Conservation (phyloP, 2,797 vertebrate genomes). For the Acomys russatus region DNA sequence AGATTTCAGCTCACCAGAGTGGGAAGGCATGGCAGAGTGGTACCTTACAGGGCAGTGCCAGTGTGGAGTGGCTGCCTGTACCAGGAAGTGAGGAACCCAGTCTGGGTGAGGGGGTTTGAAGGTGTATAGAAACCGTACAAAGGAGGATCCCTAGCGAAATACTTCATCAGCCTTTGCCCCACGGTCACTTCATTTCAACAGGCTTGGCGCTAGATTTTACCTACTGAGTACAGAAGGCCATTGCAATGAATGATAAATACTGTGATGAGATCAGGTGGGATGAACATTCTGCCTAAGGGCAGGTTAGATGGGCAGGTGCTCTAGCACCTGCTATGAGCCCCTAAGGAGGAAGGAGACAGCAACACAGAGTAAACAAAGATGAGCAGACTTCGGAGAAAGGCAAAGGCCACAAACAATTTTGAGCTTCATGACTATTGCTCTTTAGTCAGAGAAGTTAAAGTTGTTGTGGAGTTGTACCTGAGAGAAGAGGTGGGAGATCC, state of each 20-base stretch:
- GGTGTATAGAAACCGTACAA: not conserved
- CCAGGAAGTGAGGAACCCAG: not conserved
- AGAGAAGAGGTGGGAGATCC: not conserved
- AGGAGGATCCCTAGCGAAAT: not conserved
- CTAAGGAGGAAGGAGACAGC: not conserved
- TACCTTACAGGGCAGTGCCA: not conserved
- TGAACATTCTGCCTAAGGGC: not conserved
- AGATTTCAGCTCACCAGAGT: not conserved
- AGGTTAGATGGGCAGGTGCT: not conserved
- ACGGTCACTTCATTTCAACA: not conserved
- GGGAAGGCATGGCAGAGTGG: not conserved
- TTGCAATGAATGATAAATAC: not conserved
- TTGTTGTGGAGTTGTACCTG: not conserved
- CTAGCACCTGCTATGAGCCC: not conserved
- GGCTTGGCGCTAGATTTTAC: not conserved
- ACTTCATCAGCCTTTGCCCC: not conserved
- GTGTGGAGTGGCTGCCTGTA: too few species aligned
- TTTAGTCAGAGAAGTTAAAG: not conserved
- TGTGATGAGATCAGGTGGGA: not conserved
- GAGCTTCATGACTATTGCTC: not conserved
- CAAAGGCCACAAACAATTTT: constrained; percentile 5
- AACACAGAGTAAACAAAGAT: not conserved
- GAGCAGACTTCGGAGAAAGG: not conserved
- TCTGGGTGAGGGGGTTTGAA: not conserved
- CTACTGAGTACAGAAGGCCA: not conserved